Base-by-base conservation (phyloP, 1,140 invertebrate genomes). In the Diabrotica virgifera region DNA sequence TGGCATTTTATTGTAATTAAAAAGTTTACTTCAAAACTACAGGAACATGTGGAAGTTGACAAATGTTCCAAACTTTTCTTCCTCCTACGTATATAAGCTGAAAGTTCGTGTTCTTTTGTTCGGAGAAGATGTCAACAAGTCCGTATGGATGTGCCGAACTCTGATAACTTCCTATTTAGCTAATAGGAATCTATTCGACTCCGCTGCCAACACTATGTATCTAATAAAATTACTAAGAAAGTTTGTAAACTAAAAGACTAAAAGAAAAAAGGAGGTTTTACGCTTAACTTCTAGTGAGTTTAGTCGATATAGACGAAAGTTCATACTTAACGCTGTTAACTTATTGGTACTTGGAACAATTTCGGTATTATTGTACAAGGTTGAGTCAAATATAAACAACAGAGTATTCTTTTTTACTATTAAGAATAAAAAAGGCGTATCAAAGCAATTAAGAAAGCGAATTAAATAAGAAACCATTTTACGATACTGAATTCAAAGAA, bases 1-100 rank as follows among this genome's bases (percentile, higher is more conserved):
- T 74, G 69, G 73, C 65, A 70, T 73, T 74, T 74, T 68, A 69
- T 73, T 74, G 66, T 76, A 74, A 76, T 76, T 76, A 76, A 74
- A 76, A 72, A 72, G 65, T 72, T 72, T 70, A 24, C 53, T 61
- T 53, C 13, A 10, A 50, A 37, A 24, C 53, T 61, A 46, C 13
- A 10, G 54, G 51, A 55, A 62, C 40, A 46, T 46, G 40, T 46
- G 40, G 40, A 46, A 46, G 40, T 46, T 46, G 40, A 46, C 8
- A 46, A 46, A 46, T n/a, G 40, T 46, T 46, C 40, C 8, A 46
- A 46, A 46, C 8, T 46, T 46, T 46, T n/a, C n/a, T 46, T n/a
- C 40, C 8, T n/a, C 40, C 8, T 46, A 46, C 40, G 6, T 46
- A n/a, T 24, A 24, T 46, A 46, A 3, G 8, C 40, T n/a, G 5